Percentiles rank a stretch among this genome's conserved stretches.
Conservation (phyloP, 2,113 vertebrate genomes). For the Scartelaos histophorus region DNA sequence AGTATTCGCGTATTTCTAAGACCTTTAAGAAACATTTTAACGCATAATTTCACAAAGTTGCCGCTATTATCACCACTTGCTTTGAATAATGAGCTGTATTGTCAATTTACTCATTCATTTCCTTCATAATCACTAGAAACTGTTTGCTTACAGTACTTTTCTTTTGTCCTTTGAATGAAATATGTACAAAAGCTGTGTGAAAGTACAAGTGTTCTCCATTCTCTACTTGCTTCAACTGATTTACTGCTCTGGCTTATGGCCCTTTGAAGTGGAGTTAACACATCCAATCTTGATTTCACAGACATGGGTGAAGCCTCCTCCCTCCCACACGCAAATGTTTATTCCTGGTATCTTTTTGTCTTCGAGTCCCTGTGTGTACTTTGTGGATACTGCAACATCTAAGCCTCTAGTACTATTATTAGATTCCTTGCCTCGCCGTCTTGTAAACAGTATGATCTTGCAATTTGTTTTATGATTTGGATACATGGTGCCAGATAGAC, state of each 20-base stretch:
- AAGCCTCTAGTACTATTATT: neutral
- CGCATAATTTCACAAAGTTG: no score
- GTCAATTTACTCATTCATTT: neutral
- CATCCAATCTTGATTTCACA: slow-evolving; percentile 42
- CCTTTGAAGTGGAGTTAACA: slow-evolving; percentile 60
- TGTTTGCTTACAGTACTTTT: neutral
- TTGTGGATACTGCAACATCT: neutral
- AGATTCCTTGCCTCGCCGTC: neutral
- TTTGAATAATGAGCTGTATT: neutral
- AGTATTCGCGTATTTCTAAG: no score
- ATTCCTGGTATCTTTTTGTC: slow-evolving; percentile 4
- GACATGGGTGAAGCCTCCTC: slow-evolving; percentile 27
- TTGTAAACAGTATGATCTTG: neutral
- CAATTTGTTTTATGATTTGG: neutral
- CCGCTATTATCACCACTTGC: neutral
- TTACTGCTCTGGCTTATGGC: slow-evolving; percentile 35
- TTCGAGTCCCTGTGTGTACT: slow-evolving; percentile 1
- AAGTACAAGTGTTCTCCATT: slow-evolving; percentile 33
- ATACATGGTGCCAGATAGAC: neutral
- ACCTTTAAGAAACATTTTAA: no score
- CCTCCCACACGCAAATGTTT: slow-evolving; percentile 22
- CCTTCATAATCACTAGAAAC: neutral
- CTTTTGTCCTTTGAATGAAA: slow-evolving; percentile 16
- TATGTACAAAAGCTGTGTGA: slow-evolving; percentile 50
- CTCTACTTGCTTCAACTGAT: slow-evolving; percentile 44